Percentiles rank a stretch among this genome's conserved stretches.
phyloP scores from a whole-genome alignment of 2,113 vertebrate species.

The Petrocephalus microphthalmus region DNA sequence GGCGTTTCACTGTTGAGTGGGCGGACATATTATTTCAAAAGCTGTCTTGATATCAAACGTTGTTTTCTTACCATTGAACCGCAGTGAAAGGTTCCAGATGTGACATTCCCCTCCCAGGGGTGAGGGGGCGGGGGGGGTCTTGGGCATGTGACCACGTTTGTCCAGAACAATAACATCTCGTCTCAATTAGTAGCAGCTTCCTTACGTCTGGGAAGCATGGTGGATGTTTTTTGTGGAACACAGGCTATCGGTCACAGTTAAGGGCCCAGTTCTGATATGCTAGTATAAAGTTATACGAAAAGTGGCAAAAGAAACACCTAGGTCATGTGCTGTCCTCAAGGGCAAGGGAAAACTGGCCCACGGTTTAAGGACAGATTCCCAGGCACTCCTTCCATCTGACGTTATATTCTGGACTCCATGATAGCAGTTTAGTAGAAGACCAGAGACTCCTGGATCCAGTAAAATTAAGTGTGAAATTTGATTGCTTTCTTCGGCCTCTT shows the following conservation, averaged over 20 bases:
- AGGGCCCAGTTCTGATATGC: not conserved
- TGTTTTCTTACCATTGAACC: not conserved
- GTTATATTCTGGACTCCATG: not conserved
- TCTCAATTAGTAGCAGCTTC: not conserved
- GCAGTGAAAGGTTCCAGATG: conserved; percentile 9
- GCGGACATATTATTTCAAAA: conserved; percentile 9
- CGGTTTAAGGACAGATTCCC: not conserved
- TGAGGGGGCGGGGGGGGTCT: not conserved
- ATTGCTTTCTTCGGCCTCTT: not conserved
- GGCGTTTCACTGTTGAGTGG: not conserved
- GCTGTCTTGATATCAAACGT: conserved; percentile 1
- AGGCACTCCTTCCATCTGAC: not conserved
- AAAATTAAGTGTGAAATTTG: not conserved
- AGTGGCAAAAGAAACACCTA: not conserved
- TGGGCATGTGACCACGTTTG: not conserved
- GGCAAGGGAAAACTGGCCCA: not conserved
- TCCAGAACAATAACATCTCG: conserved; percentile 6
- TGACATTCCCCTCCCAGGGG: not conserved
- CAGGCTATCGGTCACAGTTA: not conserved
- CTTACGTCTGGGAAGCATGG: not conserved
- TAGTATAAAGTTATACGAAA: no score
- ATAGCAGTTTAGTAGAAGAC: not conserved
- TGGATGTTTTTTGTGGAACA: not conserved
- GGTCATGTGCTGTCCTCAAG: not conserved
- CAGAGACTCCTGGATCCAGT: not conserved